phyloP scores from a whole-genome alignment of 2,113 vertebrate genomes.

The Promerops cafer region DNA sequence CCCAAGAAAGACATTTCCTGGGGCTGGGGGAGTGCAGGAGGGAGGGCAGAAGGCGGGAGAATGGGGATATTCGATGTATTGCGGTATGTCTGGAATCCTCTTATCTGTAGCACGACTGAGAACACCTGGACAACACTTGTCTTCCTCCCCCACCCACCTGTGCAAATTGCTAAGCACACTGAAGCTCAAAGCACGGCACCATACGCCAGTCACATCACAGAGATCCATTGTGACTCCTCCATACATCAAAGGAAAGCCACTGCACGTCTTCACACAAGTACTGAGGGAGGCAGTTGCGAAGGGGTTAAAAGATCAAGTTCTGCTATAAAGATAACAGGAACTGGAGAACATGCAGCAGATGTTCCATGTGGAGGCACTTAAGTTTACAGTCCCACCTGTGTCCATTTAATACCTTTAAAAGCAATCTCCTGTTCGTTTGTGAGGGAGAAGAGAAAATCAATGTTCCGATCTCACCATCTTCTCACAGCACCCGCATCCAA shows the following conservation, averaged over 20 bases:
- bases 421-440: constrained; percentile 44
- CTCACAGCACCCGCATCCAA: not conserved
- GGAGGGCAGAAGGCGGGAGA: not conserved
- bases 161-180: constrained; percentile 9
- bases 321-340: constrained; percentile 67
- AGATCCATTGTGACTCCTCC: constrained; percentile 33
- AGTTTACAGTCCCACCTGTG: constrained; percentile 65
- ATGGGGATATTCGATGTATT: not conserved
- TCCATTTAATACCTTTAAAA: constrained; percentile 64
- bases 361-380: constrained; percentile 66
- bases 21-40: not conserved
- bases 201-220: constrained; percentile 40
- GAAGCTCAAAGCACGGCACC: not conserved
- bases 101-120: constrained; percentile 14
- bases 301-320: constrained; percentile 61
- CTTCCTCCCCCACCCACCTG: constrained; percentile 47
- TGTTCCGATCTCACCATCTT: not conserved
- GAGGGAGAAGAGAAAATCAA: not conserved
- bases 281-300: not conserved
- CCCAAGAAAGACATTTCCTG: not conserved
- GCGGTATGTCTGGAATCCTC: constrained; percentile 41
- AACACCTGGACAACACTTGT: constrained; percentile 55
- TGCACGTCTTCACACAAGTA: not conserved
- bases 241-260: constrained; percentile 28
- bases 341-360: constrained; percentile 50